Percentiles rank a stretch among this genome's conserved stretches.
Conservation (phyloP, 2,113 vertebrate species). For the Ailurus styani region DNA sequence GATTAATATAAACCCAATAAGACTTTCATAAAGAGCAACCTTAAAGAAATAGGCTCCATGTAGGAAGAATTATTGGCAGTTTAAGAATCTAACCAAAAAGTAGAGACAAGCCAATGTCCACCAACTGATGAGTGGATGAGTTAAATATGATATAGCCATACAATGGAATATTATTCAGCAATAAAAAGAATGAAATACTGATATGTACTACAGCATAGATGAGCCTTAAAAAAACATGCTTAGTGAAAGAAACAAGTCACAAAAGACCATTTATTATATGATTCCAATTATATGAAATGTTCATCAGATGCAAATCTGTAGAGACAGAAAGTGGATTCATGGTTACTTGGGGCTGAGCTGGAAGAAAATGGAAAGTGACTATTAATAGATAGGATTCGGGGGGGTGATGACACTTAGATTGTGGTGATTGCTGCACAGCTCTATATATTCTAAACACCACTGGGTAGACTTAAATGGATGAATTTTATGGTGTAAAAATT, state of each 20-base stretch:
- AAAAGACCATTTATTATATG: neutral
- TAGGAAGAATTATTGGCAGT: neutral
- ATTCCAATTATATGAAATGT: neutral
- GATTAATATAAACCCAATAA: slow-evolving; percentile 28
- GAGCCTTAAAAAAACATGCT: neutral
- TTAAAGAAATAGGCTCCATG: neutral
- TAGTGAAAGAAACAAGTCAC: neutral
- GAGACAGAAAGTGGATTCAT: neutral
- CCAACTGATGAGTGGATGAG: neutral
- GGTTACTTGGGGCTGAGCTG: neutral
- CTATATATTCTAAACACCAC: neutral
- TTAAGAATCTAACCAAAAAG: neutral
- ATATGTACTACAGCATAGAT: neutral
- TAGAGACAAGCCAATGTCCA: neutral
- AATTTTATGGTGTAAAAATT: neutral
- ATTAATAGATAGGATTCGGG: neutral
- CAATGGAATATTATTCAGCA: neutral
- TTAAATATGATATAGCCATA: neutral
- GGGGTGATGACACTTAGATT: neutral
- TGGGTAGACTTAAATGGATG: neutral
- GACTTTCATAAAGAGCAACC: neutral
- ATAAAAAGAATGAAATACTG: neutral
- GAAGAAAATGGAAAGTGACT: neutral
- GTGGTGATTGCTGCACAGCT: neutral
- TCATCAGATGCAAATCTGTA: neutral